phyloP scores from a whole-genome alignment of 2,797 vertebrate genomes.

The Pangasius krempfi region DNA sequence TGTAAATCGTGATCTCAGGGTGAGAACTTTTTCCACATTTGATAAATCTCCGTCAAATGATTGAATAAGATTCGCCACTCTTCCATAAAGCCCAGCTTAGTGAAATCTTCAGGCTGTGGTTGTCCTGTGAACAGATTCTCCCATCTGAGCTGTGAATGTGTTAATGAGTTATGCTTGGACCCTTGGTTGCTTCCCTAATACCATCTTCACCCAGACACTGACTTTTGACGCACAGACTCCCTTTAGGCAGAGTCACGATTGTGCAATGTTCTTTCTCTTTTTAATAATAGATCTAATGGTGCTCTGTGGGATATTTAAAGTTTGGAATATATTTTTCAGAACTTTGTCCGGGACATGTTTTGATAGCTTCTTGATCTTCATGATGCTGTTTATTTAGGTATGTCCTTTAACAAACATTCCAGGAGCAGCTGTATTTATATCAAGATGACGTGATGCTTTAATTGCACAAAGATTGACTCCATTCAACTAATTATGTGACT shows the following conservation, averaged over 20 bases:
- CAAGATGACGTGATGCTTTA: background rate
- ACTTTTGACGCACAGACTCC: background rate
- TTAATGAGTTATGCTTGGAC: background rate
- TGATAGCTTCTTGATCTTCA: background rate
- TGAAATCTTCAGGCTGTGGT: background rate
- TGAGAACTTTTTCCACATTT: background rate
- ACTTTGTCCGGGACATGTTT: background rate
- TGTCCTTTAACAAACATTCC: background rate
- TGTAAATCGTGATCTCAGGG: background rate
- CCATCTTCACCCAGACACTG: background rate
- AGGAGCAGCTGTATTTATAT: background rate
- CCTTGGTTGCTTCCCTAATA: background rate
- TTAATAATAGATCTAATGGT: background rate
- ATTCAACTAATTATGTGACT: too few species aligned
- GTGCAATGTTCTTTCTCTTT: background rate
- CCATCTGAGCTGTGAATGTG: background rate
- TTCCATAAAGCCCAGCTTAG: background rate
- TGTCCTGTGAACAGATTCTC: background rate
- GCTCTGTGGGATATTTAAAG: background rate
- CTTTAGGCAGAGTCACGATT: background rate
- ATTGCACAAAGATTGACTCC: too few species aligned
- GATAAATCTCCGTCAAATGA: background rate
- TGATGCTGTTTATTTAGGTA: background rate
- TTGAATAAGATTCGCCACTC: background rate
- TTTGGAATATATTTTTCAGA: background rate